Base-by-base conservation (phyloP, 2,888 invertebrate genomes). In the Cepaea hortensis region DNA sequence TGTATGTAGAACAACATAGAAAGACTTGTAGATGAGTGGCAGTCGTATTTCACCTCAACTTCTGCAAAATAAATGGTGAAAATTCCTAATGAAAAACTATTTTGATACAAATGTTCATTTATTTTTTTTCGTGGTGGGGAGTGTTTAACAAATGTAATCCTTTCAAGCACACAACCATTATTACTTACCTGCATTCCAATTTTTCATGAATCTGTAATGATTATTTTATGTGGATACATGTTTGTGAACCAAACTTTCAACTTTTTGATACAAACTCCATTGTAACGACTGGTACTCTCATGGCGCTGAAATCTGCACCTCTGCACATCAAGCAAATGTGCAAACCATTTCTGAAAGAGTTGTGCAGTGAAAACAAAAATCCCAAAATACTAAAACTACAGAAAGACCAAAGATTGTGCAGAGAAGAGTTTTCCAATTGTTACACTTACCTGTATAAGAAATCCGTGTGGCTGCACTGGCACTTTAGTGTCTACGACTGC, bases 401-500 rank as follows among this genome's bases (percentile, higher is more conserved):
- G 3, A 23, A 62, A 35, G 35, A 61, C 18, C 7, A 75, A 18
- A 11, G 5, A 77, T 23, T 77, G 11, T 7, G n/a, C 6, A n/a
- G 6, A 76, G 4, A 48, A 48, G 15, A 15, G 48, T 62, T 3
- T 62, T 3, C 61, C 35, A 79, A 62, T 23, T 35, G 15, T 35
- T 62, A 35, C 13, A 62, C 62, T 61, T 77, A 77, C 77, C 55
- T 77, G 23, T 35, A 79, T 13, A 79, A 46, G 35, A 35, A 35
- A 35, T 15, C 20, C 73, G 11, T 15, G 46, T 23, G 55, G 18
- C 48, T 35, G 77, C 13, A 48, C 9, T 23, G 73, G 9, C 11
- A n/a, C 7, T 48, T 23, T 81, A 87, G 50, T 87, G 87, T 75
- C 87, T 68, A 3, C 91, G 89, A 87, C 91, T 90, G 85, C 92